phyloP scores from a whole-genome alignment of 2,113 vertebrate species.

The human region GRCh38 chr22:29725001-29725500 shows the following conservation, averaged over 20 bases:
- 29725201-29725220: neutral
- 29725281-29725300: neutral
- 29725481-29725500: neutral
- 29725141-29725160: neutral
- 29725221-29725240: neutral
- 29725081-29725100: neutral
- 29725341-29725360: fast-evolving
- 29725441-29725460: neutral
- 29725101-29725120: neutral
- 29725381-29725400: neutral
- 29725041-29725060: neutral
- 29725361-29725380: neutral
- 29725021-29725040: neutral
- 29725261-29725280: neutral
- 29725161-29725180: neutral
- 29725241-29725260: neutral
- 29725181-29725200: neutral
- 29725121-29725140: neutral
- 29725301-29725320: neutral
- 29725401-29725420: neutral
- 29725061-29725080: neutral
- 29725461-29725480: neutral
- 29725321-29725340: neutral
- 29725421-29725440: neutral
- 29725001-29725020: neutral